Evolutionary conservation across 1,140 invertebrate genomes (phyloP), one percentile per base, ranked within the genome.

Genomic region (Rhopalosiphum maidis): DNA sequence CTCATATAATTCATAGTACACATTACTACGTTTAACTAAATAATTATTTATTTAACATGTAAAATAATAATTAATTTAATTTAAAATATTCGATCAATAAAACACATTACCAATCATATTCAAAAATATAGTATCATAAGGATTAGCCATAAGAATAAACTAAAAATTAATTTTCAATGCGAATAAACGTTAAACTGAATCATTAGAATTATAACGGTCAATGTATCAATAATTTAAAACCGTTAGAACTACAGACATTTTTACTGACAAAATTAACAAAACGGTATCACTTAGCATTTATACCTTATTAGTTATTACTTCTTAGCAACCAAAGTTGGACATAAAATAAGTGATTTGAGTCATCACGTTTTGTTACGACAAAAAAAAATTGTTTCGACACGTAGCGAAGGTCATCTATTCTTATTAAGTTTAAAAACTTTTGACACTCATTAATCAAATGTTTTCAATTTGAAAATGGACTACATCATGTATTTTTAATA

Each of bases 401-500:
- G 37, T 90, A 18, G 15, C 89, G 89, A 90, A 90, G 89, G 89
- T 68, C 55, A 18, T 90, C 89, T 90, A 90, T 90, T 90, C 89
- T 68, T 90, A 90, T 68, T 90, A 90, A 68, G 25, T 68, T 85
- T 51, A 37, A 43, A 93, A 55, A 93, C 77, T 86, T 93, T 85
- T 93, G 35, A 93, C 82, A 93, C n/a, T 83, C 82, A 93, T 93
- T 93, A 93, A 93, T 93, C 82, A 41, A 86, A 54, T 25, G 46
- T 54, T 93, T 54, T 51, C 68, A 86, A 41, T 86, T 93, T 41
- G 21, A 86, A 93, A 91, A 91, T 37, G 18, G 22, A 77, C n/a
- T 91, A 48, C 8, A 46, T 23, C 41, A 35, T 83, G 54, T 8
- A 93, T 54, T 43, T 77, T 15, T 41, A 83, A 37, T 92, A 92